Evolutionary conservation across 37 sponge, comb jelly and placozoan species (phyloP), one percentile per base, ranked within the genome.

Genomic region (Crambe crambe): DNA sequence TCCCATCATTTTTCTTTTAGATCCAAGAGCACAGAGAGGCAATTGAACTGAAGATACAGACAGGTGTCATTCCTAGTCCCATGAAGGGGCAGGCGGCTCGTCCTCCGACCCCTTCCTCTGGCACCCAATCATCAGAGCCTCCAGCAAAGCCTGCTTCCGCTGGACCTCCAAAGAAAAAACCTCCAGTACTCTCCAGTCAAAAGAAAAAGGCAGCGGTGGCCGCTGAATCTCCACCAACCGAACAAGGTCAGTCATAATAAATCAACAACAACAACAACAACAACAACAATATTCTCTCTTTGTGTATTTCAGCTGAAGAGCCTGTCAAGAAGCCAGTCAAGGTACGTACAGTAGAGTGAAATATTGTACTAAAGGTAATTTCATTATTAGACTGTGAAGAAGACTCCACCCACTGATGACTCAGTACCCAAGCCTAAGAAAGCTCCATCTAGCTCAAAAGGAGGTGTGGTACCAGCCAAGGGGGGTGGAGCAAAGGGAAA

Each of bases 11-110:
- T 27, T 37, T 8, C 30, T 23, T 20, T 23, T 64, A 92, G 92
- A 88, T 94, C 30, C 80, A 81, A 34, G 94, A 93, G 68, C 77
- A 80, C n/a, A 65, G 61, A 21, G 94, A 90, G 31, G 83, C 87
- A 65, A 91, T 90, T 1, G 89, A 87, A 42, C 57, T 96, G 22
- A 88, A 88, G 70, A 71, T 87, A 2, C 82, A 80, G 22, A 73
- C 64, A 22, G 89, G 89, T 37, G 68, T 73, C 22, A 83, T 82
- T 41, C 60, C 70, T 27, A 71, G 67, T 35, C 84, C 84, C 1
- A 58, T 72, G 62, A 84, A 80, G 37, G 63, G 82, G 1, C 74
- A 87, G 61, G 78, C 70, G 36, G 77, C 89, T 58, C 27, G 42
- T 57, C 73, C 82, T 39, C 82, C 82, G 36, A 70, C 41, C 23